These are phyloP conservation scores for Knipowitschia caucasica DNA, from an alignment of 2,797 vertebrate genomes.

Conservation along the genomic window DNA sequence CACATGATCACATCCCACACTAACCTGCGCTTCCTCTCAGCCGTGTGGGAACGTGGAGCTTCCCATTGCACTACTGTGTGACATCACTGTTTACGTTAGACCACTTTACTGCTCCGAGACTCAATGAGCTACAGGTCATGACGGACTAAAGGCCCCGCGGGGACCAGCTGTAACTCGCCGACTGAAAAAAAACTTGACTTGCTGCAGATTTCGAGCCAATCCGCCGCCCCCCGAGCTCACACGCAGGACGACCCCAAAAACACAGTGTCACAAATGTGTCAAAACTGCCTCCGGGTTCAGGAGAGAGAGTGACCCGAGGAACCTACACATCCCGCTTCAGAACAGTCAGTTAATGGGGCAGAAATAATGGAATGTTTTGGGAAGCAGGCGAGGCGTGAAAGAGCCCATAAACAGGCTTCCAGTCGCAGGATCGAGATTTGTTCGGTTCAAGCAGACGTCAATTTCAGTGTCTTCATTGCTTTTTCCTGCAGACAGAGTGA, in stretches of 20 bases:
- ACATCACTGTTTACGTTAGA: slow-evolving; percentile 8
- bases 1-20: background rate
- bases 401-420: slow-evolving; percentile 65
- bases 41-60: slow-evolving; percentile 3
- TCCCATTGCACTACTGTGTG: background rate
- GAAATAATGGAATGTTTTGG: slow-evolving; percentile 71
- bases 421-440: slow-evolving; percentile 50
- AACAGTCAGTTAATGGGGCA: slow-evolving; percentile 65
- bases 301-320: slow-evolving; percentile 51
- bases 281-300: slow-evolving; percentile 51
- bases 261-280: slow-evolving; percentile 53
- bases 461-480: slow-evolving; percentile 50
- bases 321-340: slow-evolving; percentile 62
- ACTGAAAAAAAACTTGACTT: slow-evolving; percentile 11
- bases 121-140: slow-evolving; percentile 6
- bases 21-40: background rate
- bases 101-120: slow-evolving; percentile 2
- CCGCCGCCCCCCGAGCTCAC: slow-evolving; percentile 26
- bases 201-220: slow-evolving; percentile 28
- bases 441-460: slow-evolving; percentile 51
- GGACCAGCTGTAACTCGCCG: background rate
- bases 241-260: slow-evolving; percentile 30
- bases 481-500: slow-evolving; percentile 34
- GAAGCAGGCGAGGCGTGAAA: slow-evolving; percentile 69
- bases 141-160: background rate